Evolutionary conservation across 2,797 vertebrate species (phyloP).

Genomic region (Sebastes hubbsi): DNA sequence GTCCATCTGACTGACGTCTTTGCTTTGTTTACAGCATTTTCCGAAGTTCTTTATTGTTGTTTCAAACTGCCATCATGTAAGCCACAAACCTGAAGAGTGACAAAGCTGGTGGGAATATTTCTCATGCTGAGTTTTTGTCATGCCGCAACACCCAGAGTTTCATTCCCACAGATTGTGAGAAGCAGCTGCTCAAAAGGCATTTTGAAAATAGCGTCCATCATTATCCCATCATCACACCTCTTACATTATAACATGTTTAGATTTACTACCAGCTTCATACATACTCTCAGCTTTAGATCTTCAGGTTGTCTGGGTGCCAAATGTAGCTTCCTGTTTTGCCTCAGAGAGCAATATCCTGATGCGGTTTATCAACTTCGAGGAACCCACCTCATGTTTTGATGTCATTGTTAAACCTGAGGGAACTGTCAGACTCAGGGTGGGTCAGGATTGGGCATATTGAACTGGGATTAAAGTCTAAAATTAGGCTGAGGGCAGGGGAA

Average conservation of each 20-base stretch:
- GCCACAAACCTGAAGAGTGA: conserved; percentile 11
- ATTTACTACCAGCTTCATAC: conserved; percentile 4
- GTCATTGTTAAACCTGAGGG: conserved; percentile 42
- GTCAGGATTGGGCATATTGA: conserved; percentile 63
- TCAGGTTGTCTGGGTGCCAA: conserved; percentile 29
- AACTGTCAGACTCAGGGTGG: conserved; percentile 62
- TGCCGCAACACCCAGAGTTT: neutral
- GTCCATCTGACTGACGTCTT: neutral
- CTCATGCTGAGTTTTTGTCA: neutral
- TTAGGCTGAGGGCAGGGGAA: conserved; percentile 47
- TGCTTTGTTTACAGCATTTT: neutral
- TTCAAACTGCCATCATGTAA: neutral
- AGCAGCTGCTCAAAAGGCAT: neutral
- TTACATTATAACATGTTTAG: neutral
- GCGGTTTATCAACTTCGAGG: conserved; percentile 43
- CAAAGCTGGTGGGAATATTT: neutral
- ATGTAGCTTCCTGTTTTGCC: conserved; percentile 51
- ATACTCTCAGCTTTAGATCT: neutral
- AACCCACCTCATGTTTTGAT: conserved; percentile 21
- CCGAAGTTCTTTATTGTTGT: neutral
- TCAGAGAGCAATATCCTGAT: conserved; percentile 13
- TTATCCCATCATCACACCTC: neutral
- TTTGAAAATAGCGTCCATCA: neutral
- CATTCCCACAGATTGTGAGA: neutral
- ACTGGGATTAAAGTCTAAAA: conserved; percentile 63